Evolutionary conservation across 2,888 invertebrate genomes (phyloP).

Genomic region (Ametastegia equiseti): DNA sequence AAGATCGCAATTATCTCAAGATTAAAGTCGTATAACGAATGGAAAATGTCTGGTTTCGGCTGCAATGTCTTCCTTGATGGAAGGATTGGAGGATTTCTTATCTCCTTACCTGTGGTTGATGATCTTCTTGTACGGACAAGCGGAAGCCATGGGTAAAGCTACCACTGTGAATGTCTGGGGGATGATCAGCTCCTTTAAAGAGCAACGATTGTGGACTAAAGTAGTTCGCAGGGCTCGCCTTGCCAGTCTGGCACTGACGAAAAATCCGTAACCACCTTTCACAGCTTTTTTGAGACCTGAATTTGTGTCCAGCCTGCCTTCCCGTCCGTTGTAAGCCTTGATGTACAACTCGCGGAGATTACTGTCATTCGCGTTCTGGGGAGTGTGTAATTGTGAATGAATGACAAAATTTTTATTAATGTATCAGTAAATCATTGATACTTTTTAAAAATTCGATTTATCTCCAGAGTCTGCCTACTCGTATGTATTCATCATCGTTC

Average conservation of each 20-base stretch:
- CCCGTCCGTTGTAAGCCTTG: slow-evolving; percentile 70
- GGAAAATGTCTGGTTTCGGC: too few species aligned
- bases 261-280: slow-evolving; percentile 81
- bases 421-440: slow-evolving; percentile 26
- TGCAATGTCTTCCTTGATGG: neutral
- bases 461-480: slow-evolving; percentile 75
- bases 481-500: slow-evolving; percentile 81
- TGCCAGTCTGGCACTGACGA: slow-evolving; percentile 80
- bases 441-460: neutral
- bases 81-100: neutral
- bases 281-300: slow-evolving; percentile 78
- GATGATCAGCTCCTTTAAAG: slow-evolving; percentile 79
- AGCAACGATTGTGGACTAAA: slow-evolving; percentile 76
- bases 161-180: slow-evolving; percentile 79
- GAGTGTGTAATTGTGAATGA: too few species aligned
- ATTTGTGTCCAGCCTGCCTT: slow-evolving; percentile 66
- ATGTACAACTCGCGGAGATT: slow-evolving; percentile 79
- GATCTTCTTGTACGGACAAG: slow-evolving; percentile 80
- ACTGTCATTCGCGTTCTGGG: slow-evolving; percentile 78
- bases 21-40: too few species aligned
- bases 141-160: slow-evolving; percentile 79
- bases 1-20: too few species aligned
- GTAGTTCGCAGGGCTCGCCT: slow-evolving; percentile 76
- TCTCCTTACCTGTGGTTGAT: slow-evolving; percentile 76
- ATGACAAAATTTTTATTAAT: too few species aligned